A percentile compares a stretch with the other conserved stretches of the same genome.
phyloP scores from a whole-genome alignment of 2,888 invertebrate species.

The Sinodicranocentrus sp. region DNA sequence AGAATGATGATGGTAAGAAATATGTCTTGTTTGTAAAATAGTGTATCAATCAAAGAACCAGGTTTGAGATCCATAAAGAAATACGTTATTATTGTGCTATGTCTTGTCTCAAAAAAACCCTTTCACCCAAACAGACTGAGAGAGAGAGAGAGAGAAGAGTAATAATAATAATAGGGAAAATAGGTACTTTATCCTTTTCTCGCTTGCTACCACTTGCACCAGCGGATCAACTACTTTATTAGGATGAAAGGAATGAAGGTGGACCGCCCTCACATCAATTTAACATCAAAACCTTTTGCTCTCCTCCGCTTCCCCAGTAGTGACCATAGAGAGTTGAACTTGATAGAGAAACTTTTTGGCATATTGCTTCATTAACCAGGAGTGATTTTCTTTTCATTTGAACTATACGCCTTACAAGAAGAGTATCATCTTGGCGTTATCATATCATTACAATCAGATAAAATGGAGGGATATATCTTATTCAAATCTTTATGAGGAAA shows the following conservation, averaged over 20 bases:
- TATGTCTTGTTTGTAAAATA: conserved; percentile 7
- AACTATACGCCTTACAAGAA: conserved; percentile 6
- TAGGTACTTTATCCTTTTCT: conserved; percentile 38
- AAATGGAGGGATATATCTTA: background rate
- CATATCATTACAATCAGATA: conserved; percentile 9
- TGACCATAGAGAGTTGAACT: conserved; percentile 11
- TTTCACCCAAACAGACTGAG: conserved; percentile 30
- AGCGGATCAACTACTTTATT: conserved; percentile 35
- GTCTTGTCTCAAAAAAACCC: background rate
- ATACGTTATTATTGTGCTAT: background rate
- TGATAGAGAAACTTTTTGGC: background rate
- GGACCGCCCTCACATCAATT: conserved; percentile 63
- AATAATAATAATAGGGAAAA: conserved; percentile 29
- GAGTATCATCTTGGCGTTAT: background rate
- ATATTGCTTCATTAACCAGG: conserved; percentile 47
- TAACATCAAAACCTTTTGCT: conserved; percentile 36
- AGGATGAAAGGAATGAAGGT: conserved; percentile 49
- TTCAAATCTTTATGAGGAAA: too few relatives aligned
- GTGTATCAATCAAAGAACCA: conserved; percentile 16
- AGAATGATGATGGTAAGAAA: background rate
- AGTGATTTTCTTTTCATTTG: conserved; percentile 10
- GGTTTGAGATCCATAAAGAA: background rate
- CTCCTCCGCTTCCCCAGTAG: background rate
- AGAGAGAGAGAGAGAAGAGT: background rate
- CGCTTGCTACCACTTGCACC: conserved; percentile 6